Evolutionary conservation across 2,888 invertebrate species (phyloP).

Genomic region (Gortyna flavago): DNA sequence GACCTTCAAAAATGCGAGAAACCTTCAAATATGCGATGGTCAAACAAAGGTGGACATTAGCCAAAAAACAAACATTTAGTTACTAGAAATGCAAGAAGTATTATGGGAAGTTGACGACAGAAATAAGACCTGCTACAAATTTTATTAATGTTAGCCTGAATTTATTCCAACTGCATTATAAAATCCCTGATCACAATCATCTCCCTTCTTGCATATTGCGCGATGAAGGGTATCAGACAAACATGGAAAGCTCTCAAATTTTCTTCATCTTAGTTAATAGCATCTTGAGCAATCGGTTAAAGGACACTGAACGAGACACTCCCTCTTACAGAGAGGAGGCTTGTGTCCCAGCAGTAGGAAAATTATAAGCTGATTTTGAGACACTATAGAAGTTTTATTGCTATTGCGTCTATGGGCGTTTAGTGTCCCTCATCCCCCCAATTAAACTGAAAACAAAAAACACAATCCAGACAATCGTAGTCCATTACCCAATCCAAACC

Average conservation of each 20-base stretch:
- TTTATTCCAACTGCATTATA: neutral
- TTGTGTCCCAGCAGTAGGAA: too few relatives aligned
- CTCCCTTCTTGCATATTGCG: neutral
- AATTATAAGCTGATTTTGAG: neutral
- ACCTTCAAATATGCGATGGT: neutral
- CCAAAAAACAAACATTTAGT: slow-evolving; percentile 10
- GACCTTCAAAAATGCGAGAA: neutral
- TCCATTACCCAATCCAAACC: slow-evolving; percentile 40
- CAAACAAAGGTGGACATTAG: slow-evolving; percentile 21
- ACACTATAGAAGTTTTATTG: neutral
- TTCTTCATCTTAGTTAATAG: neutral
- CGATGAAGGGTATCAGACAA: neutral
- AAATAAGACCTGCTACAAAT: neutral
- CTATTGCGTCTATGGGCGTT: neutral
- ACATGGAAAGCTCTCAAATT: neutral
- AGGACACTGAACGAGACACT: neutral
- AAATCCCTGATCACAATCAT: neutral
- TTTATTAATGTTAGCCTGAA: neutral
- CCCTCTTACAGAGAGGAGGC: neutral
- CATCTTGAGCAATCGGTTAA: neutral
- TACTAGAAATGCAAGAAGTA: neutral
- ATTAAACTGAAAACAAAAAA: slow-evolving; percentile 2
- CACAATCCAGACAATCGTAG: slow-evolving; percentile 10
- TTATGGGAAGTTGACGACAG: neutral
- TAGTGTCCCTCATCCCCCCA: neutral